Percentiles rank a stretch among this genome's conserved stretches.
These are phyloP conservation scores for Cephus spinipes DNA, from an alignment of 2,888 invertebrate species.

Conservation along the genomic window DNA sequence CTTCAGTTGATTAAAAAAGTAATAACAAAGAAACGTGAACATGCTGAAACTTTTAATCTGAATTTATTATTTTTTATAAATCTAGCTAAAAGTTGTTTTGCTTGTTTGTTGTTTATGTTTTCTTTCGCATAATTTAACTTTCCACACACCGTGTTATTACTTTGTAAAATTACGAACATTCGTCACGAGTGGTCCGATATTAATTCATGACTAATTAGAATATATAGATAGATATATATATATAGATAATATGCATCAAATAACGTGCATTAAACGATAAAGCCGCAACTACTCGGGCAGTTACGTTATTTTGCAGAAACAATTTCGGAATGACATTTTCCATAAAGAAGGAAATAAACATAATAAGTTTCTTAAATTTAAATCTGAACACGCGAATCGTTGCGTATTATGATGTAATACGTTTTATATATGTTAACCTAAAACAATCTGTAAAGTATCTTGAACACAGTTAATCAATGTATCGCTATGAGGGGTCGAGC, in stretches of 20 bases:
- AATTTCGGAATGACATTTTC: not conserved
- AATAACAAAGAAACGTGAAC: not conserved
- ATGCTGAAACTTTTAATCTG: not conserved
- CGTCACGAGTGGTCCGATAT: not conserved
- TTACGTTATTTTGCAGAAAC: not conserved
- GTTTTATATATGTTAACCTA: not conserved
- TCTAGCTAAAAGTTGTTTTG: not conserved
- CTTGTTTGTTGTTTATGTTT: not conserved
- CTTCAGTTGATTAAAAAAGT: not conserved
- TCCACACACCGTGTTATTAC: not conserved
- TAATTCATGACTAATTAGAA: not conserved
- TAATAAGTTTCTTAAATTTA: not conserved
- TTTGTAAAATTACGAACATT: not conserved
- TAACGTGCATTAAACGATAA: not conserved
- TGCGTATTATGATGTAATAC: not conserved
- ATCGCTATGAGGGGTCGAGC: not conserved
- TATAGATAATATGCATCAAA: not conserved
- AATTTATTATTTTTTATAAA: not conserved
- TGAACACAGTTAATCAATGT: not conserved
- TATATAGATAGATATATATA: too few species aligned
- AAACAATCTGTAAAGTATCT: not conserved
- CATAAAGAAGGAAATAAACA: not conserved
- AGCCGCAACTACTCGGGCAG: not conserved
- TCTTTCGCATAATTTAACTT: not conserved
- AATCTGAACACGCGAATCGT: not conserved